Evolutionary conservation across 2,888 invertebrate genomes (phyloP).

Genomic region (Drosophila subquinaria): DNA sequence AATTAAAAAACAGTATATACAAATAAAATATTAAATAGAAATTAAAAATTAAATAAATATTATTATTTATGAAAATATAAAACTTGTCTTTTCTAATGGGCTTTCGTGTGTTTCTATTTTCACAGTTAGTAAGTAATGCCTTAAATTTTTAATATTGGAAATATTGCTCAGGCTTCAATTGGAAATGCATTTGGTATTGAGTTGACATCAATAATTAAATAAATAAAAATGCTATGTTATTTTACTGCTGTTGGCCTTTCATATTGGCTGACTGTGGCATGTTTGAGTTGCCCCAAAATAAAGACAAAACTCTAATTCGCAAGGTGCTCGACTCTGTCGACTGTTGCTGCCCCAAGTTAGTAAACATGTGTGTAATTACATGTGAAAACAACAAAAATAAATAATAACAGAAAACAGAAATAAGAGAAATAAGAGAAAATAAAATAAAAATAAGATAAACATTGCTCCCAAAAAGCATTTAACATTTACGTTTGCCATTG

Average conservation of each 20-base stretch:
- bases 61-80: not conserved
- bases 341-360: slow-evolving; percentile 20
- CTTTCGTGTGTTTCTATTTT: not conserved
- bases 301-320: not conserved
- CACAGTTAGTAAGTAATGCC: not conserved
- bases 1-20: not conserved
- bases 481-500: slow-evolving; percentile 12
- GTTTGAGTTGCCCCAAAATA: not conserved
- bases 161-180: not conserved
- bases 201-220: slow-evolving; percentile 4
- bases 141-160: not conserved
- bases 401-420: slow-evolving; percentile 6
- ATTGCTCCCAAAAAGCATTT: slow-evolving; percentile 11
- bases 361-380: slow-evolving; percentile 62
- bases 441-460: not conserved
- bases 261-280: not conserved
- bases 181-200: slow-evolving; percentile 2
- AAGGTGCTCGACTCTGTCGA: slow-evolving; percentile 6
- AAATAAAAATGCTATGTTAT: not conserved
- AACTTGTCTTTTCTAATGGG: not conserved
- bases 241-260: not conserved
- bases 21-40: not conserved
- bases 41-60: not conserved
- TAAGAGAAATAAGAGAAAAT: slow-evolving; percentile 10
- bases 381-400: slow-evolving; percentile 59